phyloP scores from a whole-genome alignment of 1,140 invertebrate species.

The Dysdera silvatica region DNA sequence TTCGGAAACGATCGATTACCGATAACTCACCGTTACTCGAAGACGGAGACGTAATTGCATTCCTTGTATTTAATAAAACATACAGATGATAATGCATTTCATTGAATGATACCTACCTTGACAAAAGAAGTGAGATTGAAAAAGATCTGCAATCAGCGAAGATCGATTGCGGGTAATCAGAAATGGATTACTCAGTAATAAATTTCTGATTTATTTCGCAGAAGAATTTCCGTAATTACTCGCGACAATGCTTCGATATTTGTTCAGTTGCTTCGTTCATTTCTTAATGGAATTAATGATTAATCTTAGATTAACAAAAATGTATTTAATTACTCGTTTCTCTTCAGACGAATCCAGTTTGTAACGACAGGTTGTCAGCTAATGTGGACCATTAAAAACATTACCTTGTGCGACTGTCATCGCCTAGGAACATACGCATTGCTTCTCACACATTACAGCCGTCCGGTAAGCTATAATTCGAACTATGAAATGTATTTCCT shows the following conservation, averaged over 20 bases:
- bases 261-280: neutral
- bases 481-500: too few species aligned
- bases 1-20: too few species aligned
- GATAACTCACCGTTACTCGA: too few species aligned
- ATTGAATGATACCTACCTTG: too few species aligned
- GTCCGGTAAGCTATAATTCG: slow-evolving; percentile 25
- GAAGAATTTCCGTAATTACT: neutral
- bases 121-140: too few species aligned
- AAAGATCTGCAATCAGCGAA: too few species aligned
- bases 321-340: too few species aligned
- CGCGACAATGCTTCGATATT: neutral
- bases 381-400: slow-evolving; percentile 13
- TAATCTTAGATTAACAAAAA: too few species aligned
- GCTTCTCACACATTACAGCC: slow-evolving; percentile 18
- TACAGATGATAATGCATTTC: too few species aligned
- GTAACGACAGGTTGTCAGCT: slow-evolving; percentile 15
- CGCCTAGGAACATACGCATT: slow-evolving; percentile 26
- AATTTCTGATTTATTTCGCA: neutral
- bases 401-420: slow-evolving; percentile 29
- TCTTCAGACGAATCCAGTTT: slow-evolving; percentile 17
- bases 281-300: neutral
- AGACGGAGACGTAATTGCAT: too few species aligned
- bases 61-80: too few species aligned
- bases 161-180: neutral
- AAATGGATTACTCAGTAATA: neutral